These are phyloP conservation scores for Lithophane leautieri DNA, from an alignment of 2,888 invertebrate species.

Conservation along the genomic window DNA sequence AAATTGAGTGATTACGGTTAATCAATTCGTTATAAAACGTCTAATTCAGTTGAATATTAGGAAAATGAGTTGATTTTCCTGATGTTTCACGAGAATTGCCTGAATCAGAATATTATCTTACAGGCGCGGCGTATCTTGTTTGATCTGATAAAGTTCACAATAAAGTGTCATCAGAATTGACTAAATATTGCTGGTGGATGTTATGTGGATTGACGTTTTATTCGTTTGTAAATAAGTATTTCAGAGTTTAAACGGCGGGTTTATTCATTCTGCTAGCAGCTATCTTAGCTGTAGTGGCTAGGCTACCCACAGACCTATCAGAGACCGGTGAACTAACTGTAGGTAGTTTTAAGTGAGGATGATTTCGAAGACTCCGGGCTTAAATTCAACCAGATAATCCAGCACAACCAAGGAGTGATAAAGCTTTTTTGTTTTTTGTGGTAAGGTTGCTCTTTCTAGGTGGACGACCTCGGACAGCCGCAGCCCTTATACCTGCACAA, in stretches of 20 bases:
- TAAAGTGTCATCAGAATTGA: not conserved
- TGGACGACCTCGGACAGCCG: slow-evolving; percentile 88
- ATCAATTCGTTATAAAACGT: not conserved
- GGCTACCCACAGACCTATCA: too few species aligned
- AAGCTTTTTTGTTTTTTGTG: not conserved
- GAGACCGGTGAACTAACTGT: too few species aligned
- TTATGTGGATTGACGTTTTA: not conserved
- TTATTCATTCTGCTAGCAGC: slow-evolving; percentile 61
- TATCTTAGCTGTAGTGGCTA: too few species aligned
- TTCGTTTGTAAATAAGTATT: not conserved
- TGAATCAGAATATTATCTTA: slow-evolving; percentile 22
- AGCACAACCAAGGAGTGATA: not conserved
- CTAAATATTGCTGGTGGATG: not conserved
- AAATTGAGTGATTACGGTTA: not conserved
- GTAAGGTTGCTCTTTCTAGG: slow-evolving; percentile 84
- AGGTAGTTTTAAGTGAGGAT: too few species aligned
- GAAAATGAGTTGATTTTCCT: slow-evolving; percentile 6
- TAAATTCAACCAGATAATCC: slow-evolving; percentile 72
- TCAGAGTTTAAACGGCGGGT: slow-evolving; percentile 27
- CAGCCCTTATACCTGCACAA: slow-evolving; percentile 91
- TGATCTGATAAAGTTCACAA: slow-evolving; percentile 17
- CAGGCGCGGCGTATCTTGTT: slow-evolving; percentile 6
- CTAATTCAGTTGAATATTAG: slow-evolving; percentile 8
- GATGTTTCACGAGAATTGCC: slow-evolving; percentile 7
- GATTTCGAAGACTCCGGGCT: slow-evolving; percentile 86